Evolutionary conservation across 2,888 invertebrate species (phyloP).

Genomic region (Nephrotoma appendiculata): DNA sequence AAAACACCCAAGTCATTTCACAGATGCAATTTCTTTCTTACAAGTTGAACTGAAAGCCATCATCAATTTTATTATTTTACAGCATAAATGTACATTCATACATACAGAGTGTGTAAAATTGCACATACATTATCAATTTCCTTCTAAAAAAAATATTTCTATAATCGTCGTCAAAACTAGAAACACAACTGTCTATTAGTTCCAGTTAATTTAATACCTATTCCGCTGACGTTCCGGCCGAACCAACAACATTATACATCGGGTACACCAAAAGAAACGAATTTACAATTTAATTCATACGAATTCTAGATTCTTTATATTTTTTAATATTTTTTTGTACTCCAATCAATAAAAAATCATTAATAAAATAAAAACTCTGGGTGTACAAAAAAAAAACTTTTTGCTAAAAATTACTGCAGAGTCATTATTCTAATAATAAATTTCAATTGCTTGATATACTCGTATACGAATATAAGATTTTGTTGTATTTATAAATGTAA

Average conservation of each 20-base stretch:
- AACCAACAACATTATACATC: neutral
- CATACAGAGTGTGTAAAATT: neutral
- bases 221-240: neutral
- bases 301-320: neutral
- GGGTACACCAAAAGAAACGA: neutral
- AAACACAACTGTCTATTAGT: neutral
- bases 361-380: neutral
- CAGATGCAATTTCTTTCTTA: neutral
- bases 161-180: neutral
- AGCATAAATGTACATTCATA: too few relatives aligned
- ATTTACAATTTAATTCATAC: neutral
- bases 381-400: neutral
- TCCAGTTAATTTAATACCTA: neutral
- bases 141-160: neutral
- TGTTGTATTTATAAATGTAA: neutral
- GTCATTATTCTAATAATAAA: neutral
- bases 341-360: neutral
- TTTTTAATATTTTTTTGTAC: neutral
- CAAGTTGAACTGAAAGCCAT: neutral
- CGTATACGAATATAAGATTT: neutral
- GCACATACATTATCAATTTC: neutral
- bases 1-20: neutral
- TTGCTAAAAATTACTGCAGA: neutral
- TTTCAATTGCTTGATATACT: neutral
- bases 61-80: neutral